Percentiles rank a stretch among this genome's conserved stretches.
Evolutionary conservation across 2,797 vertebrate species (phyloP).

Genomic region (Ibycter americanus): DNA sequence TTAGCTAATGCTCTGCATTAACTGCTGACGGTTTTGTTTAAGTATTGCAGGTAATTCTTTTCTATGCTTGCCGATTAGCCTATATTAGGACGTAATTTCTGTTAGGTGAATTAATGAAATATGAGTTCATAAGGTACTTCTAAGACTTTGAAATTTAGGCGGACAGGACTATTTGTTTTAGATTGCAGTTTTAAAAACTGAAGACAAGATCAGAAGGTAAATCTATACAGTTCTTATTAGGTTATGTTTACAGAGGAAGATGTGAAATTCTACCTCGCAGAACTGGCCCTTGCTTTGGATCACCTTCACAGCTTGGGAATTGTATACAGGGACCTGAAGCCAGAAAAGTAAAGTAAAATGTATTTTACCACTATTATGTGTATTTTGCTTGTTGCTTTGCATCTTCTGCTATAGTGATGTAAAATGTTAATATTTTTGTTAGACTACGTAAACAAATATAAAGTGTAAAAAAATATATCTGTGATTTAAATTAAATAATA

Average conservation of each 20-base stretch:
- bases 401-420: background rate
- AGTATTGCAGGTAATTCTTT: background rate
- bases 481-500: background rate
- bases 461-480: background rate
- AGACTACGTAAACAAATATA: background rate
- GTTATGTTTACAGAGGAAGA: conserved; percentile 99
- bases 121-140: background rate
- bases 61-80: background rate
- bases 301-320: conserved; percentile 98
- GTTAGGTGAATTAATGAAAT: background rate
- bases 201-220: conserved; percentile 89
- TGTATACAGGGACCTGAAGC: conserved; percentile 99
- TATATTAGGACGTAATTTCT: background rate
- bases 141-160: background rate
- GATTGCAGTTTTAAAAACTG: conserved; percentile 67
- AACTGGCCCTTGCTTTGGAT: conserved; percentile 98
- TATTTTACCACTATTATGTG: conserved; percentile 66
- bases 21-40: background rate
- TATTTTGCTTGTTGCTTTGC: conserved; percentile 51
- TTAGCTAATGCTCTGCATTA: background rate
- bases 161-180: conserved; percentile 33
- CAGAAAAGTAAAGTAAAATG: conserved; percentile 94
- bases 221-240: conserved; percentile 98
- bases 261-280: conserved; percentile 99
- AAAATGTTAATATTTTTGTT: background rate